Percentiles rank a stretch among this genome's conserved stretches.
phyloP scores from a whole-genome alignment of 2,888 invertebrate species.

The Drosophila basisetae region DNA sequence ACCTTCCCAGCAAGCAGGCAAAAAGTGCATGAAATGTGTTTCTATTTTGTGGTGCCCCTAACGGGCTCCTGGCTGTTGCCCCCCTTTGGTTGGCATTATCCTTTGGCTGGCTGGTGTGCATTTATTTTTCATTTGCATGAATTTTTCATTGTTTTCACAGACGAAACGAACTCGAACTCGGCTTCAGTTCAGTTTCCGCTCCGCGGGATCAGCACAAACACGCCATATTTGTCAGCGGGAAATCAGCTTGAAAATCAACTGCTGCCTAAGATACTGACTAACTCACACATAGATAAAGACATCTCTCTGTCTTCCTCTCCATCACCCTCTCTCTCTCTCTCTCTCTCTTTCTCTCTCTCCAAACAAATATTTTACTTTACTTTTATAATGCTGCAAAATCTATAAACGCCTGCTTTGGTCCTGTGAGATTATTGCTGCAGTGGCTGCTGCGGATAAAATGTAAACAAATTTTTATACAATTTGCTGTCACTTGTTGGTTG shows the following conservation, averaged over 20 bases:
- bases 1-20: slow-evolving; percentile 15
- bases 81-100: slow-evolving; percentile 56
- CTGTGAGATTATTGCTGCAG: slow-evolving; percentile 16
- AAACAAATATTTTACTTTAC: slow-evolving; percentile 72
- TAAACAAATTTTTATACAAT: slow-evolving; percentile 73
- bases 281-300: slow-evolving; percentile 57
- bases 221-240: slow-evolving; percentile 80
- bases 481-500: slow-evolving; percentile 65
- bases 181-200: slow-evolving; percentile 72
- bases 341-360: slow-evolving; percentile 28
- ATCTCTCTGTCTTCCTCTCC: slow-evolving; percentile 38
- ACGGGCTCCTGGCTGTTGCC: slow-evolving; percentile 23
- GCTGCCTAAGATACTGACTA: slow-evolving; percentile 6
- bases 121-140: slow-evolving; percentile 84
- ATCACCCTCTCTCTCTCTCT: background rate
- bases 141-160: slow-evolving; percentile 82
- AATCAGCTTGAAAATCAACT: slow-evolving; percentile 75
- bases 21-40: slow-evolving; percentile 79
- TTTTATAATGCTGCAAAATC: slow-evolving; percentile 63
- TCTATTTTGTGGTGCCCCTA: slow-evolving; percentile 63
- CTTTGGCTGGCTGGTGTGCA: slow-evolving; percentile 80
- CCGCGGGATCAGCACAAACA: slow-evolving; percentile 76
- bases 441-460: slow-evolving; percentile 41
- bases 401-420: slow-evolving; percentile 49
- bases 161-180: slow-evolving; percentile 43